Base-by-base conservation (phyloP, 2,797 vertebrate species). In the Syngnathus rostellatus region DNA sequence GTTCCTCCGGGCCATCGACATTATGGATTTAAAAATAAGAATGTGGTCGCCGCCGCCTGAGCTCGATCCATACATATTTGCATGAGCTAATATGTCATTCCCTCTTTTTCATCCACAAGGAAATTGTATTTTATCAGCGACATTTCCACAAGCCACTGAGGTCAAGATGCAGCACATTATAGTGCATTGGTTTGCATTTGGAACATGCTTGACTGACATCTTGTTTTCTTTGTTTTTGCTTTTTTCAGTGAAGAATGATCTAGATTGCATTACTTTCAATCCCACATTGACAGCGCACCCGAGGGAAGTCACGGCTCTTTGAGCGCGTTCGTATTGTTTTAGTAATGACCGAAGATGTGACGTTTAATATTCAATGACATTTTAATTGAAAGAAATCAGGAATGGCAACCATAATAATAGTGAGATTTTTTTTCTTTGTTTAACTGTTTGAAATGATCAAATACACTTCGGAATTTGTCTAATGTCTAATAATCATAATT, bases 21-120 rank as follows among this genome's bases (percentile, higher is more conserved):
- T 84, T 86, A 88, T 89, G 86, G 86, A 88, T 88, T 88, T 80
- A 76, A 85, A 88, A 83, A 85, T 85, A 86, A 84, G 71, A 81
- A 82, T 81, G 74, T 65, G 54, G 77, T 75, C 72, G 70, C 76
- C 5, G 39, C 58, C 65, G 71, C 65, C 64, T 80, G 70, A 83
- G 71, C 75, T 82, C 61, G 55, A 77, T 81, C 85, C 75, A 78
- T 73, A 72, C 80, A 53, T 70, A 72, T 78, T 82, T 81, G 80
- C 80, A 87, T 86, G 71, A 23, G 75, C 69, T 81, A 79, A 86
- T 81, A 72, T 68, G 73, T 75, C 80, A 83, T 21, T 16, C 64
- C 68, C 66, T 70, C 62, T 68, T 78, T 74, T 76, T 71, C 21
- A 63, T 63, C 46, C 38, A 71, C 79, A 79, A 77, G 60, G 74